A percentile compares a stretch with the other conserved stretches of the same genome.
phyloP scores from a whole-genome alignment of 2,888 invertebrate genomes.

The Asteroscopus sphinx region DNA sequence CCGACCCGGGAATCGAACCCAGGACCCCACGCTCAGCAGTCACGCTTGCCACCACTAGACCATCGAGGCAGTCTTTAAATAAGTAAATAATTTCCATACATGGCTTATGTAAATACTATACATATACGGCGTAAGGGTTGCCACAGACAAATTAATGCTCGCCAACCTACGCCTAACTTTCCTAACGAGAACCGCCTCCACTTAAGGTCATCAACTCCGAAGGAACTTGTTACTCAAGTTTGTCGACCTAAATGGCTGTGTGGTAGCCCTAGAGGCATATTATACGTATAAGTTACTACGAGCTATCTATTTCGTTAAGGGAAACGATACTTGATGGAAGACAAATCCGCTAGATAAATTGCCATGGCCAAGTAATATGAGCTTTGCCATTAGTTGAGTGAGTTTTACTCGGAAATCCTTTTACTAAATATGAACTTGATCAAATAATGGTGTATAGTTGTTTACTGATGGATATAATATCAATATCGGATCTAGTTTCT shows the following conservation, averaged over 20 bases:
- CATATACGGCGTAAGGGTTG: constrained; percentile 5
- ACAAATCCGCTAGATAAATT: constrained; percentile 33
- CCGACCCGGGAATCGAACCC: no score
- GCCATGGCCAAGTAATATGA: constrained; percentile 38
- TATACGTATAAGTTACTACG: constrained; percentile 32
- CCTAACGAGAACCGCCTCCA: constrained; percentile 34
- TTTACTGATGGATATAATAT: constrained; percentile 32
- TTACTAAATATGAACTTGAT: constrained; percentile 37
- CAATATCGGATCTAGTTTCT: no score
- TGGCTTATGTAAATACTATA: no score
- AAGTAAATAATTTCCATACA: no score
- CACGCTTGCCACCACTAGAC: no score
- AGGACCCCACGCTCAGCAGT: no score
- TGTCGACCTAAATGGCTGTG: constrained; percentile 37
- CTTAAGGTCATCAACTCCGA: constrained; percentile 44
- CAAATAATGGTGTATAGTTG: constrained; percentile 21
- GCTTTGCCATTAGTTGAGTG: constrained; percentile 41
- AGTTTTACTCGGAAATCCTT: constrained; percentile 40
- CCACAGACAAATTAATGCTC: constrained; percentile 35
- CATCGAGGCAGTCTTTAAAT: no score
- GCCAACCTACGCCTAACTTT: constrained; percentile 34
- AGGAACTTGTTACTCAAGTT: constrained; percentile 47
- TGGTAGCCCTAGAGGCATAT: constrained; percentile 38
- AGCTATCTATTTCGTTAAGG: constrained; percentile 32
- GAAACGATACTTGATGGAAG: constrained; percentile 37